Evolutionary conservation across 1,140 invertebrate genomes (phyloP), one percentile per base, ranked within the genome.

Genomic region (Macrotrachela quadricornifera): DNA sequence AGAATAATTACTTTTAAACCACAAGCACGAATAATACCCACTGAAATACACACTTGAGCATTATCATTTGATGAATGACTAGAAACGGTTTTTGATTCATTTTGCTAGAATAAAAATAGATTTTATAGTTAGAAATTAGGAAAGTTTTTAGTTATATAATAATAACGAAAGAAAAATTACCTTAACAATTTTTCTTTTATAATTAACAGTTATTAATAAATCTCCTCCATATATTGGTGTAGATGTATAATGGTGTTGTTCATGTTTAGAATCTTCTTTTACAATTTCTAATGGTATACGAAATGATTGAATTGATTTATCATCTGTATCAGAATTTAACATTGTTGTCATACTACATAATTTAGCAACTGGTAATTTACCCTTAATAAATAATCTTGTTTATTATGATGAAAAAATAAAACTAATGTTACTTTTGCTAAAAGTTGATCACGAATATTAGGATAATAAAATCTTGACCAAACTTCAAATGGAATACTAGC

Each of bases 341-440:
- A 69, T 67, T 2, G 65, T 67, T 6, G 67, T 59, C 64, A 69
- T 65, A n/a, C 64, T 65, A 61, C 64, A 67, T 46, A 69, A 53
- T 56, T 69, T 69, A 30, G 65, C 64, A 8, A 67, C 57, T 12
- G 67, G 65, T 10, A 69, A 54, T 17, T 43, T 60, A 30, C 58
- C 58, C 64, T 66, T 54, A 30, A 30, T 4, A 30, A 30, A 30
- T 30, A 2, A 30, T 30, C 8, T 14, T 10, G 21, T 30, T 30
- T 30, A 30, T n/a, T n/a, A n/a, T n/a, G n/a, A n/a, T n/a, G n/a
- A n/a, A n/a, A n/a, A n/a, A 30, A 30, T 8, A 30, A 8, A 30
- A 30, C 21, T 4, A 30, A 36, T 52, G 53, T 54, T 57, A 65
- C 66, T 60, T 65, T 65, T 15, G 65, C 64, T 16, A 67, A 60